Percentiles rank a stretch among this genome's conserved stretches.
phyloP scores from a whole-genome alignment of 2,797 vertebrate genomes.

The Sibirionetta formosa region DNA sequence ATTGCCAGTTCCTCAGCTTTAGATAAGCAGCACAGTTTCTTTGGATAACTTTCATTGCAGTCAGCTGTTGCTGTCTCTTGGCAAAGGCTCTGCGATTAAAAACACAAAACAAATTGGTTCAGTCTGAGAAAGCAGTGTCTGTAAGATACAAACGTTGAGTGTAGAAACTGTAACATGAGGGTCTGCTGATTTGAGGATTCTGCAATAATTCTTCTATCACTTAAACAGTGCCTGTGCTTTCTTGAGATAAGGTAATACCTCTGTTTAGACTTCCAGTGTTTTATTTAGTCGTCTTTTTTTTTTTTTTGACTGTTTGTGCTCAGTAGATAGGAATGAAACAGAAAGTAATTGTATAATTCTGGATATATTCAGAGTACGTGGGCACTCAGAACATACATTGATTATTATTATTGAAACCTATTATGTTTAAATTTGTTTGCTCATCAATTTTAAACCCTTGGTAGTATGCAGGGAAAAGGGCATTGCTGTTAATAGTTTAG shows the following conservation, averaged over 20 bases:
- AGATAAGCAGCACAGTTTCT: slow-evolving; percentile 98
- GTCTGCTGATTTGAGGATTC: background rate
- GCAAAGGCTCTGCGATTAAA: slow-evolving; percentile 89
- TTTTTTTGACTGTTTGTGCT: background rate
- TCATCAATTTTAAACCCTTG: background rate
- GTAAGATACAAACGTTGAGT: background rate
- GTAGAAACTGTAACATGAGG: background rate
- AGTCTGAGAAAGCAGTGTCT: background rate
- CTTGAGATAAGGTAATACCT: background rate
- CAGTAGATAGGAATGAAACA: background rate
- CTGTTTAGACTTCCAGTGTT: background rate
- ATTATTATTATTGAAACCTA: background rate
- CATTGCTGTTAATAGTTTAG: background rate
- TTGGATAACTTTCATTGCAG: slow-evolving; percentile 98
- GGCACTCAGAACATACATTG: background rate
- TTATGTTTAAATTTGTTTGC: background rate
- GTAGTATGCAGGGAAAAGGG: background rate
- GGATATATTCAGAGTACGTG: background rate
- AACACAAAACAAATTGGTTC: background rate
- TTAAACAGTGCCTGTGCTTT: background rate
- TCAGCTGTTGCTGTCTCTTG: slow-evolving; percentile 96
- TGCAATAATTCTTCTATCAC: background rate
- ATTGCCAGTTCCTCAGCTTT: slow-evolving; percentile 98
- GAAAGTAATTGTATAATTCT: background rate
- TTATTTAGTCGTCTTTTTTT: background rate